Evolutionary conservation across 2,888 invertebrate genomes (phyloP).

Genomic region (Lycocerus yunnanus): DNA sequence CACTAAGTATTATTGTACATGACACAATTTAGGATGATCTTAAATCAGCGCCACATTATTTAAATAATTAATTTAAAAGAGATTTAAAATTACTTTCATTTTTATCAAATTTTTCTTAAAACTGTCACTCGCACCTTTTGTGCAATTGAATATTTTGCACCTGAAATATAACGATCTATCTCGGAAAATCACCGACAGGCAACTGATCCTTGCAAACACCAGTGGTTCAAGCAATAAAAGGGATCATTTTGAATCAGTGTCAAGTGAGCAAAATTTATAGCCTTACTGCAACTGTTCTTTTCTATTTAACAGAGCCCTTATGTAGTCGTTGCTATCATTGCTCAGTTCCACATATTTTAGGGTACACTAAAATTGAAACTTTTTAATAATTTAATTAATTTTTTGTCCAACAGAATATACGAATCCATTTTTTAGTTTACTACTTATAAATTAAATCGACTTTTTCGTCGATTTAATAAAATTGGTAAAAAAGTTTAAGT

Average conservation of each 20-base stretch:
- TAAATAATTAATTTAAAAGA: not conserved
- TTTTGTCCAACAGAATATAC: not conserved
- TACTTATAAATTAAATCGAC: not conserved
- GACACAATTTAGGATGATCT: not conserved
- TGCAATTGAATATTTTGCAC: conserved; percentile 4
- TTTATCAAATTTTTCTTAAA: not conserved
- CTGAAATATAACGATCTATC: conserved; percentile 18
- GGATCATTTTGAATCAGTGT: conserved; percentile 60
- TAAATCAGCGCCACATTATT: not conserved
- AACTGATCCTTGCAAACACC: conserved; percentile 49
- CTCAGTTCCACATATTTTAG: not conserved
- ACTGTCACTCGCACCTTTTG: conserved; percentile 4
- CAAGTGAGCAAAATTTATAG: conserved; percentile 62
- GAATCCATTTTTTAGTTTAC: not conserved
- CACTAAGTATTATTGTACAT: not conserved
- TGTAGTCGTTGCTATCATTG: not conserved
- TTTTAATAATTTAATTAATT: not conserved
- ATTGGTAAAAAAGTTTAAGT: not conserved
- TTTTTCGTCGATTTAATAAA: not conserved
- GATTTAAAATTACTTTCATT: not conserved
- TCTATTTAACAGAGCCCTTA: conserved; percentile 21
- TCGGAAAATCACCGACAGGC: conserved; percentile 44
- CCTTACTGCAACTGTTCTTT: conserved; percentile 48
- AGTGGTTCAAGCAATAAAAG: conserved; percentile 57
- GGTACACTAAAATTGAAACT: not conserved